Evolutionary conservation across 1,140 invertebrate species (phyloP), one percentile per base, ranked within the genome.

Genomic region (Gyrodactylus salaris): DNA sequence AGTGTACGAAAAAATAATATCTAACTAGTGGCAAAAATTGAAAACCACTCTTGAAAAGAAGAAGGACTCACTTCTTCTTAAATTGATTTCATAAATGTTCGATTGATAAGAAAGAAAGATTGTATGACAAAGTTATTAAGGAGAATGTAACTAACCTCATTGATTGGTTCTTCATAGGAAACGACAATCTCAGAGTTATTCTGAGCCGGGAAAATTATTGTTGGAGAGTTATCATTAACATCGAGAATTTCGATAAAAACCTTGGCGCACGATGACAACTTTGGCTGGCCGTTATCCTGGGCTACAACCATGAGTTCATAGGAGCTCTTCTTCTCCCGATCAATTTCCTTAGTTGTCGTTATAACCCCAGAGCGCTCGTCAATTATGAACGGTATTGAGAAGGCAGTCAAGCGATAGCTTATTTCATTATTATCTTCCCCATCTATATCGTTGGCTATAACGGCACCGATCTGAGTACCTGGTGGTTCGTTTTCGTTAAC

Each of bases 181-280:
- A 54, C n/a, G n/a, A 7, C n/a, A n/a, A 54, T 54, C 7, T 7
- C n/a, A n/a, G 34, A 16, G 34, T 70, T 27, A 21, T 20, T 20
- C 2, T 68, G 21, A 24, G 21, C 20, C 26, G 72, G 72, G 26
- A 73, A 73, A 7, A 68, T 1, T 71, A 75, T 74, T 25, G n/a
- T 27, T 20, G 75, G 75, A 34, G 7, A 22, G n/a, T 75, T 69
- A 71, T 75, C 75, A 26, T 75, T 75, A 20, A 74, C 2, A 68
- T 75, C 75, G 24, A 73, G 68, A 22, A 75, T 21, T 1, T 68
- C 24, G 26, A 75, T 72, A 20, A 24, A 24, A 22, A 75, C 74
- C 21, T 1, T 75, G 19, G 75, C 26, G n/a, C 70, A 27, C 20
- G 71, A 25, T 2, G 25, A 75, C 27, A 72, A 69, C 2, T 27